A percentile compares a stretch with the other conserved stretches of the same genome.
These are phyloP conservation scores for Mermis nigrescens DNA, from an alignment of 2,888 invertebrate species.

Conservation along the genomic window DNA sequence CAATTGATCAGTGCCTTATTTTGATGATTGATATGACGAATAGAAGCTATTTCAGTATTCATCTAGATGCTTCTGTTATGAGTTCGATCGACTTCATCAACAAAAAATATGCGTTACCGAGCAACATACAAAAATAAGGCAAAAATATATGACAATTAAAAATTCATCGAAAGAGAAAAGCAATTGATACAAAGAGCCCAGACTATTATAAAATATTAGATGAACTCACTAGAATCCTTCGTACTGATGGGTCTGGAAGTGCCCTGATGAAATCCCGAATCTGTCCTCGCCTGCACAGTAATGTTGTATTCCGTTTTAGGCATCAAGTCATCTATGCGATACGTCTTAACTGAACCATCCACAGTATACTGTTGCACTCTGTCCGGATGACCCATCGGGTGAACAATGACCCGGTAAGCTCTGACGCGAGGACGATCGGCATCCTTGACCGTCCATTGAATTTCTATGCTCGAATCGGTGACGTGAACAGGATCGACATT, in stretches of 20 bases:
- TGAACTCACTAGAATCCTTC: slow-evolving; percentile 9
- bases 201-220: no score
- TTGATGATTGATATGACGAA: no score
- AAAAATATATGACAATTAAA: no score
- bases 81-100: no score
- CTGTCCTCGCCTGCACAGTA: slow-evolving; percentile 17
- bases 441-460: slow-evolving; percentile 25
- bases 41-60: no score
- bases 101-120: no score
- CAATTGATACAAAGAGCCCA: no score
- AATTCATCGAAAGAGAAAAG: no score
- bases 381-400: background rate
- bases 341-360: slow-evolving; percentile 27
- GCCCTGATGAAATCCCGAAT: slow-evolving; percentile 10
- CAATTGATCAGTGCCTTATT: no score
- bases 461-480: slow-evolving; percentile 21
- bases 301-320: slow-evolving; percentile 30
- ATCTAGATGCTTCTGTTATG: no score
- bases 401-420: slow-evolving; percentile 17
- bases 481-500: slow-evolving; percentile 23
- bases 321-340: slow-evolving; percentile 25
- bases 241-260: slow-evolving; percentile 1
- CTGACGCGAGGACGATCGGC: slow-evolving; percentile 25
- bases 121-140: no score
- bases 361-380: slow-evolving; percentile 21